Percentiles rank a stretch among this genome's conserved stretches.
Conservation (phyloP, 2,888 invertebrate species). For the Synanthedon myopaeformis region DNA sequence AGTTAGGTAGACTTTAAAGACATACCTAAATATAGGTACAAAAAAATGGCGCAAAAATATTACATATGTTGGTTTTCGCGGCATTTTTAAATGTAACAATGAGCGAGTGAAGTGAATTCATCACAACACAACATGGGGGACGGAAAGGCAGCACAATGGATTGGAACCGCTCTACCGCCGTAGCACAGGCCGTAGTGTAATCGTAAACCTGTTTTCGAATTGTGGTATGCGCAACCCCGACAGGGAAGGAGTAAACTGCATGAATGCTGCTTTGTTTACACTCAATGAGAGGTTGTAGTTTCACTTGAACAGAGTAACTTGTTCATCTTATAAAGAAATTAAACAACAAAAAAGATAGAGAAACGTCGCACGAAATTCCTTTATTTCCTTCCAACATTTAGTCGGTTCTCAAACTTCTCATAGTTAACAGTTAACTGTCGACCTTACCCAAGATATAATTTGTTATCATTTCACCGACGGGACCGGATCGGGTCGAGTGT, state of each 20-base stretch:
- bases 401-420: too few species aligned
- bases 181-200: background rate
- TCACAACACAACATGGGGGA: slow-evolving; percentile 26
- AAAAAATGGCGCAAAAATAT: too few species aligned
- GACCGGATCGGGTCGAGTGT: slow-evolving; percentile 19
- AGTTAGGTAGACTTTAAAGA: too few species aligned
- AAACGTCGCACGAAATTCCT: too few species aligned
- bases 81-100: slow-evolving; percentile 19
- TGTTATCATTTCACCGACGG: slow-evolving; percentile 21
- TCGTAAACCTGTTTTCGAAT: slow-evolving; percentile 57
- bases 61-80: slow-evolving; percentile 26
- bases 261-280: slow-evolving; percentile 21
- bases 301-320: background rate
- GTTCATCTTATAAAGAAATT: too few species aligned
- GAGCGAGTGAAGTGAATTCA: slow-evolving; percentile 2
- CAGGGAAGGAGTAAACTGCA: slow-evolving; percentile 18
- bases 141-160: slow-evolving; percentile 47
- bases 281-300: slow-evolving; percentile 6
- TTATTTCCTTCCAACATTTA: too few species aligned
- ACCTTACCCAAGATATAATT: slow-evolving; percentile 46
- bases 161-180: slow-evolving; percentile 14
- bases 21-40: too few species aligned
- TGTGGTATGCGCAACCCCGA: slow-evolving; percentile 44
- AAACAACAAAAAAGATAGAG: too few species aligned
- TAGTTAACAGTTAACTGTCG: slow-evolving; percentile 15